These are phyloP conservation scores for Leuctra nigra DNA, from an alignment of 2,888 invertebrate genomes.

Conservation along the genomic window DNA sequence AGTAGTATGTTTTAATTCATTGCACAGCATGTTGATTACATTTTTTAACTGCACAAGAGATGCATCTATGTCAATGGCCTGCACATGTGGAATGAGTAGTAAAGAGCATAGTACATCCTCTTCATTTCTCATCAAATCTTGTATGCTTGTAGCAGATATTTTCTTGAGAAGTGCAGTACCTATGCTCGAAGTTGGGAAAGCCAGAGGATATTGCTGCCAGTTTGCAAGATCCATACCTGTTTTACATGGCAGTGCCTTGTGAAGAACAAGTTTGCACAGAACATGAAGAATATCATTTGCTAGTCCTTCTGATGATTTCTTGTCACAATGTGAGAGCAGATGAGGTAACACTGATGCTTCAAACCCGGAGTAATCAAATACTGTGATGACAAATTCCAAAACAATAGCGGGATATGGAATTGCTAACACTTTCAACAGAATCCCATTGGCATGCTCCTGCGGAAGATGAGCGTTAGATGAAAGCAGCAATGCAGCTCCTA, in stretches of 20 bases:
- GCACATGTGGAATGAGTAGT: constrained; percentile 52
- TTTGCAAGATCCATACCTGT: constrained; percentile 52
- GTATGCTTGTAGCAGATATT: constrained; percentile 37
- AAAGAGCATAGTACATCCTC: constrained; percentile 45
- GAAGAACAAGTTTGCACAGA: constrained; percentile 56
- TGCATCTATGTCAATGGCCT: constrained; percentile 39
- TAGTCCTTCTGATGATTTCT: constrained; percentile 34
- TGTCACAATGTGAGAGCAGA: constrained; percentile 50
- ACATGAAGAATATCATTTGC: constrained; percentile 51
- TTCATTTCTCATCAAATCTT: constrained; percentile 41
- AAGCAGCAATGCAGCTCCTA: constrained; percentile 52
- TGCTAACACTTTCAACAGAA: constrained; percentile 54
- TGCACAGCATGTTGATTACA: constrained; percentile 35
- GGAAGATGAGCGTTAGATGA: constrained; percentile 55
- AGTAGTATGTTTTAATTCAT: not conserved
- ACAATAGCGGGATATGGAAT: constrained; percentile 50
- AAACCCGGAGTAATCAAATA: constrained; percentile 31
- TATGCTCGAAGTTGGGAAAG: constrained; percentile 32
- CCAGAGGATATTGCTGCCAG: constrained; percentile 62
- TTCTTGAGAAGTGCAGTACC: constrained; percentile 2
- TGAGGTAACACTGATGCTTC: constrained; percentile 65
- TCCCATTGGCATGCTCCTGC: constrained; percentile 65
- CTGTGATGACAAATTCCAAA: constrained; percentile 52
- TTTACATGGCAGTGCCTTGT: constrained; percentile 56
- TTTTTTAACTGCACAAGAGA: constrained; percentile 39